phyloP scores from a whole-genome alignment of 2,113 vertebrate genomes.

The Halcyon malimbica region DNA sequence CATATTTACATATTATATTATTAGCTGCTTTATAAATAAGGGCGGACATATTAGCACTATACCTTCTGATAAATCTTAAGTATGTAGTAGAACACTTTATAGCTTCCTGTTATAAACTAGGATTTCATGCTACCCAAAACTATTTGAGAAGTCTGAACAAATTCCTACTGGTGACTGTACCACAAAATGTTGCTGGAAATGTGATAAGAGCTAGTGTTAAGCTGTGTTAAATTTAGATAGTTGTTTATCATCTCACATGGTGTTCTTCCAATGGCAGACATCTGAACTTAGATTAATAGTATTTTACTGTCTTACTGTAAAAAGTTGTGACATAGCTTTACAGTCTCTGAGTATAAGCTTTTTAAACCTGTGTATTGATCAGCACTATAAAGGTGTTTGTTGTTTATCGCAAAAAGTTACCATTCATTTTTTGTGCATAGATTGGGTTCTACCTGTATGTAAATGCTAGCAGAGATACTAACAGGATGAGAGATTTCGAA shows the following conservation, averaged over 20 bases:
- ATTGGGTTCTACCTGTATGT: not conserved
- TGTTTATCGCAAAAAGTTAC: not conserved
- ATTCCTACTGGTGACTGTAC: not conserved
- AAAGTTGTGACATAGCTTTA: not conserved
- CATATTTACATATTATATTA: conserved; percentile 50
- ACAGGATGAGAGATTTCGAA: not conserved
- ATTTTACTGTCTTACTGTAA: not conserved
- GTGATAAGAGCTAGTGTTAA: not conserved
- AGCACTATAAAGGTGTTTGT: not conserved
- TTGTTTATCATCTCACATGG: not conserved
- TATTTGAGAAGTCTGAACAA: not conserved
- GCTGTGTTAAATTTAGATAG: not conserved
- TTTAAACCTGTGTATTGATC: not conserved
- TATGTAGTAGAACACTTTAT: not conserved
- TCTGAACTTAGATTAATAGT: not conserved
- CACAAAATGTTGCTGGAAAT: not conserved
- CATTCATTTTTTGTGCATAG: not conserved
- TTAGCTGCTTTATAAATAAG: not conserved
- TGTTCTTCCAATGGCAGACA: not conserved
- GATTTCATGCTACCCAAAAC: conserved; percentile 16
- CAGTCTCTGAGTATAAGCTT: not conserved
- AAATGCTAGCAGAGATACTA: not conserved
- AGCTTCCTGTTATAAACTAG: not conserved
- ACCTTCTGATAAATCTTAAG: not conserved
- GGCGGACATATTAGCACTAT: not conserved